Conservation (phyloP, 2,888 invertebrate genomes). For the Deladenus siricidicola region DNA sequence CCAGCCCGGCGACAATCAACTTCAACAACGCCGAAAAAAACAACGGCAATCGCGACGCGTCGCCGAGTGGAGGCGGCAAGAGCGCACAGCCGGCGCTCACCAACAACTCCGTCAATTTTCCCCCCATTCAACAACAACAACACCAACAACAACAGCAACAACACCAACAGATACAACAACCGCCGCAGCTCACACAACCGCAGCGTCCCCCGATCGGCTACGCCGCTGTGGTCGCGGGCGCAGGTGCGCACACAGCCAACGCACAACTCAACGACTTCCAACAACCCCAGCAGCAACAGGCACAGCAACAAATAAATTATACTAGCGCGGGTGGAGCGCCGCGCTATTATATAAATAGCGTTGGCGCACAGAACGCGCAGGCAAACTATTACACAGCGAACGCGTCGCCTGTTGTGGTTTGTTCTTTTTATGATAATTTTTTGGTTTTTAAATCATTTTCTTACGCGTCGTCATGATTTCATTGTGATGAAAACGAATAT, state of each 20-base stretch:
- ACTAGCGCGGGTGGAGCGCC: neutral
- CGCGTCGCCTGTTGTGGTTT: neutral
- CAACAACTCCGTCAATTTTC: neutral
- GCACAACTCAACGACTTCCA: neutral
- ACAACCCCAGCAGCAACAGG: neutral
- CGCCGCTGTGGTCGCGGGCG: neutral
- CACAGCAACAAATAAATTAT: neutral
- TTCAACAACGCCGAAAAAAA: neutral
- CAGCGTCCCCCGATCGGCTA: neutral
- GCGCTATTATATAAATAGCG: neutral
- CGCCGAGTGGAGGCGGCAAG: too few species aligned
- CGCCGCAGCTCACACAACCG: neutral
- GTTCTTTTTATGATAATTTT: too few species aligned
- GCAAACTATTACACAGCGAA: neutral
- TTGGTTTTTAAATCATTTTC: too few species aligned
- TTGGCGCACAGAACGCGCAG: neutral
- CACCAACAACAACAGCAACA: neutral
- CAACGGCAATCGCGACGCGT: neutral
- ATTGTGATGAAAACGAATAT: too few species aligned
- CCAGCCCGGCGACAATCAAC: neutral
- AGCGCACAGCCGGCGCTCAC: neutral
- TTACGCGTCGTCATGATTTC: too few species aligned
- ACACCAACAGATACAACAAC: neutral
- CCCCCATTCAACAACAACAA: neutral
- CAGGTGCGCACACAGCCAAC: neutral